Evolutionary conservation across 2,113 vertebrate species (phyloP).

Genomic region (Callithrix jacchus): DNA sequence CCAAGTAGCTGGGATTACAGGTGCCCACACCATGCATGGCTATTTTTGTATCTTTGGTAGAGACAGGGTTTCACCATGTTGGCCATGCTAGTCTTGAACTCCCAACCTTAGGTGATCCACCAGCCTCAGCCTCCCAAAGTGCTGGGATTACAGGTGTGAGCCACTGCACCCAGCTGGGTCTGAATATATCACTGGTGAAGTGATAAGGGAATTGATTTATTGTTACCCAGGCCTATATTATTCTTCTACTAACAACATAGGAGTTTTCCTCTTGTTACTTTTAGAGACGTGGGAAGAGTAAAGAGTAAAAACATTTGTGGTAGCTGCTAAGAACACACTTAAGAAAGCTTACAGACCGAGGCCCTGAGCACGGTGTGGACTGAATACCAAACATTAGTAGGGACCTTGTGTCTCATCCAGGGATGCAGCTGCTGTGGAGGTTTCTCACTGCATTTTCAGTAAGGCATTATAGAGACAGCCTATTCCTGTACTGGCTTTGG

Average conservation of each 20-base stretch:
- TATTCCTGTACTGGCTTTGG: slow-evolving; percentile 58
- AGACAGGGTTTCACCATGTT: too few relatives aligned
- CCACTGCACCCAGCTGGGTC: too few relatives aligned
- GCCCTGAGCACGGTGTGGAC: background rate
- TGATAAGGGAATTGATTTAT: background rate
- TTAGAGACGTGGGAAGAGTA: background rate
- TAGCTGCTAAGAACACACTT: background rate
- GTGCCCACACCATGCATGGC: too few relatives aligned
- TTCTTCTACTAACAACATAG: background rate
- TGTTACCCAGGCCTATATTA: background rate
- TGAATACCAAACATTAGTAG: background rate
- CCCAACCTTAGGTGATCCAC: too few relatives aligned
- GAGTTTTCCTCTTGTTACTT: background rate
- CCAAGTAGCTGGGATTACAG: too few relatives aligned
- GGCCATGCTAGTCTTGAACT: too few relatives aligned
- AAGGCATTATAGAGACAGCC: slow-evolving; percentile 21
- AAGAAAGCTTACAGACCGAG: background rate
- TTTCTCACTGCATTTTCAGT: slow-evolving; percentile 45
- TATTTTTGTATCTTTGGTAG: too few relatives aligned
- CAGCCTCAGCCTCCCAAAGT: too few relatives aligned
- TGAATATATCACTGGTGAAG: background rate
- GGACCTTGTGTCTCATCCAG: background rate
- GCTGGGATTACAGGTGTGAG: too few relatives aligned
- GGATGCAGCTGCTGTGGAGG: background rate
- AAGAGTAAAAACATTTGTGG: background rate